Base-by-base conservation (phyloP, 2,797 vertebrate species). In the Enteromius afrohamiltoni region DNA sequence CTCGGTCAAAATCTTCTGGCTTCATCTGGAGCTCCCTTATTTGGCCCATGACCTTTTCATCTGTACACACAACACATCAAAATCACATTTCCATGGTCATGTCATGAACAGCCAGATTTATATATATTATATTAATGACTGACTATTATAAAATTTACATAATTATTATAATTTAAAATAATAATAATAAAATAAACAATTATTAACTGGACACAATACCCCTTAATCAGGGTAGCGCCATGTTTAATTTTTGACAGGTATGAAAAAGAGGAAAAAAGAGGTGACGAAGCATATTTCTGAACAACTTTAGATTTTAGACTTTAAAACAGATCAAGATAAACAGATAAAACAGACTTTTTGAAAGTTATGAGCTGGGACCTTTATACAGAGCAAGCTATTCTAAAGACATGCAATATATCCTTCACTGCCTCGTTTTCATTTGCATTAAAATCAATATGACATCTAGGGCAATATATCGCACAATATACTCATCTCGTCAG, bases 1-100 rank as follows among this genome's bases (percentile, higher is more conserved):
- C 97, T 88, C 97, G 94, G 88, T 99, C 98, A 81, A 99, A 99
- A 92, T 99, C 98, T 88, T 99, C 98, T 21, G 96, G 97, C 91
- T 97, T 99, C 97, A 98, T 98, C 91, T 98, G 98, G 69, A 99
- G 94, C 87, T 96, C 95, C 91, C 96, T 93, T 47, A 96, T 93
- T 87, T 97, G 96, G 83, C 91, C 90, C 87, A 98, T 96, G 85
- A 97, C 96, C 88, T 96, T 97, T 88, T 98, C 97, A 96, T 99
- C 98, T 99, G 90, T 34, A 62, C 85, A 74, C 58, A 79, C 29
- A 23, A 67, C 26, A 45, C 19, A 73, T 3, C 17, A 81, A 60
- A 49, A 47, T 26, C 45, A 37, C 2, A n/a, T 75, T 51, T 26
- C 10, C 8, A 62, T 71, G 21, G 8, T 31, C 40, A 21, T 62